These are phyloP conservation scores for Puntigrus tetrazona DNA, from an alignment of 2,113 vertebrate genomes.

Conservation along the genomic window DNA sequence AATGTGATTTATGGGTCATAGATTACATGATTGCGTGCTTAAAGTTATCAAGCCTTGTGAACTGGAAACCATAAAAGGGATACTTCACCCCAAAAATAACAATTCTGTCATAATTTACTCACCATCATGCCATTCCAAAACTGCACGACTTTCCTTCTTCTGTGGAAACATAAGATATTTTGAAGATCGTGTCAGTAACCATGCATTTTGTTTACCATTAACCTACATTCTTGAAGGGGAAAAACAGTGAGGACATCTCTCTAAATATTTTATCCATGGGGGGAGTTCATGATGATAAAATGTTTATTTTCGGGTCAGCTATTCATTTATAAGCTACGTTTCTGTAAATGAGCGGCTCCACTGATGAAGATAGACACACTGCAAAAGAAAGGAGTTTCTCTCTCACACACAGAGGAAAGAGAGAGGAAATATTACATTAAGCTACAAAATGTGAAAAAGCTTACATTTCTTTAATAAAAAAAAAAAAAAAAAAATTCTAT, in stretches of 20 bases:
- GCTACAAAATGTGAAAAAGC: background rate
- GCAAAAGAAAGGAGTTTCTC: no score
- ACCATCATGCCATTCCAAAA: background rate
- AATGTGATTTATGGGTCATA: background rate
- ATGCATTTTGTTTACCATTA: background rate
- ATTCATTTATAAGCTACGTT: background rate
- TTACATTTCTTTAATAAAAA: no score
- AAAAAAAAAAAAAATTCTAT: no score
- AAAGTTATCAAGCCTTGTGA: background rate
- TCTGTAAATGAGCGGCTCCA: slow-evolving; percentile 69
- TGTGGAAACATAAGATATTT: background rate
- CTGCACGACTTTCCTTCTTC: background rate
- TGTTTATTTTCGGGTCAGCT: background rate
- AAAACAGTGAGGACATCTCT: background rate
- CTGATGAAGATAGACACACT: slow-evolving; percentile 63
- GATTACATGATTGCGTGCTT: background rate
- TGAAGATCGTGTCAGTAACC: background rate
- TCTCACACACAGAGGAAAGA: background rate
- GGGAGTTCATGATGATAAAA: background rate
- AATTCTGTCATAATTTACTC: background rate
- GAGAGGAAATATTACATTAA: background rate
- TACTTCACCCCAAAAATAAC: background rate
- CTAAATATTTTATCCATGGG: background rate
- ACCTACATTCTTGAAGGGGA: background rate
- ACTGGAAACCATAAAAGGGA: background rate